These are phyloP conservation scores for Athripsodes cinereus DNA, from an alignment of 2,888 invertebrate species.

Conservation along the genomic window DNA sequence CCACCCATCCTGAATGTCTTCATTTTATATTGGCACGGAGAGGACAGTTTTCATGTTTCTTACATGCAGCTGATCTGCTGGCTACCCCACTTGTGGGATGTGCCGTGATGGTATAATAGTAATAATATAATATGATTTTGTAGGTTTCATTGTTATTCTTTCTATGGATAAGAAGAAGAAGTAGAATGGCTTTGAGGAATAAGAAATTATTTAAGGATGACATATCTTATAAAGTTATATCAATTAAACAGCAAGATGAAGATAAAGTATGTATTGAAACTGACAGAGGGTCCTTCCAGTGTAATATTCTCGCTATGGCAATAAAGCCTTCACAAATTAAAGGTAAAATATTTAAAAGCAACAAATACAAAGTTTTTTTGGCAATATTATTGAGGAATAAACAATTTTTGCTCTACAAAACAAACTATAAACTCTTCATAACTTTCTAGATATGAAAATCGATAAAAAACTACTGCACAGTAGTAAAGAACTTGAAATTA, in stretches of 20 bases:
- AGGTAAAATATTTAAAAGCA: slow-evolving; percentile 8
- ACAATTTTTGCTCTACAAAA: background rate
- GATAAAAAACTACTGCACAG: slow-evolving; percentile 36
- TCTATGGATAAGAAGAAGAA: slow-evolving; percentile 38
- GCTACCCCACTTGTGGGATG: too few relatives aligned
- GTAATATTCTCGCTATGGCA: slow-evolving; percentile 43
- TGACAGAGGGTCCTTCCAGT: slow-evolving; percentile 39
- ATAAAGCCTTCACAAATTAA: slow-evolving; percentile 40
- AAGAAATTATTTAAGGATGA: background rate
- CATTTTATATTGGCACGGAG: too few relatives aligned
- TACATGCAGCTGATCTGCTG: too few relatives aligned
- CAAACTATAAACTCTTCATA: background rate
- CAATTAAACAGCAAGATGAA: slow-evolving; percentile 34
- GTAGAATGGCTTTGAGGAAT: background rate
- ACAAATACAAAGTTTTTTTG: too few relatives aligned
- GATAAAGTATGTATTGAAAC: slow-evolving; percentile 39
- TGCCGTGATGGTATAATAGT: background rate
- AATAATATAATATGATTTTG: background rate
- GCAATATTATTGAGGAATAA: background rate
- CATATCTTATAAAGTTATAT: slow-evolving; percentile 39
- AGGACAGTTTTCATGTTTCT: too few relatives aligned
- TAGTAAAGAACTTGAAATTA: slow-evolving; percentile 29
- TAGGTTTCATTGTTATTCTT: slow-evolving; percentile 40
- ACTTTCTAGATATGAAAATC: slow-evolving; percentile 33
- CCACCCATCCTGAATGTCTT: too few relatives aligned